Evolutionary conservation across 2,797 vertebrate species (phyloP).

Genomic region (Crax fasciolata): DNA sequence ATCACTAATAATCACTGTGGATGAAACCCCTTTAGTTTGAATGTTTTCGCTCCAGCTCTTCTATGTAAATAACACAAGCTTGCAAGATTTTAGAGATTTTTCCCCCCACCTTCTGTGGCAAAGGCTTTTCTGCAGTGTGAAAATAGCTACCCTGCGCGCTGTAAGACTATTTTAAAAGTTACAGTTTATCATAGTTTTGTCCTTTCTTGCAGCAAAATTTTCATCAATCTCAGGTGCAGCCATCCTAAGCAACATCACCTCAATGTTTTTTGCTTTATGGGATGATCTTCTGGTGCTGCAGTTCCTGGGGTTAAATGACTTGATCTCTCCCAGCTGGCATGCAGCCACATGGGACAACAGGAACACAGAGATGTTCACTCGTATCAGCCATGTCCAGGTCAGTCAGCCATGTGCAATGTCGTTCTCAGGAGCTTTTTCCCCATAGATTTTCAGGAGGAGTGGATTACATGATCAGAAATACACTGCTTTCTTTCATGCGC

Average conservation of each 20-base stretch:
- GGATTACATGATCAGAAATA: not conserved
- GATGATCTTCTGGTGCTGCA: not conserved
- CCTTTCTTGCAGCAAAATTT: not conserved
- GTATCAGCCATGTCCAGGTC: not conserved
- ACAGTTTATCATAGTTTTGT: not conserved
- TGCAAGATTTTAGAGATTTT: not conserved
- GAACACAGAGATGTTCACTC: not conserved
- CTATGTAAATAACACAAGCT: rapidly evolving
- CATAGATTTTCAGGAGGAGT: not conserved
- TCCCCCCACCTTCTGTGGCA: rapidly evolving
- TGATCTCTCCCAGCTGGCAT: not conserved
- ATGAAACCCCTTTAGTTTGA: not conserved
- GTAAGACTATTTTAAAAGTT: not conserved
- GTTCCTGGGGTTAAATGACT: not conserved
- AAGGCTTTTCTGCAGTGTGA: not conserved
- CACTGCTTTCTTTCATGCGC: not conserved
- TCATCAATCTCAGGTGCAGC: not conserved
- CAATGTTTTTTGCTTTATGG: not conserved
- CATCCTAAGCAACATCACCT: not conserved
- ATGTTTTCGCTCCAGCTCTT: not conserved
- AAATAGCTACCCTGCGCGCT: not conserved
- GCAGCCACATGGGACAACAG: not conserved
- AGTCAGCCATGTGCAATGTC: not conserved
- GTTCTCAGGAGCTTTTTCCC: not conserved
- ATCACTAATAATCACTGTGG: not conserved